phyloP scores from a whole-genome alignment of 2,888 invertebrate genomes.

The Abscondita cerata region DNA sequence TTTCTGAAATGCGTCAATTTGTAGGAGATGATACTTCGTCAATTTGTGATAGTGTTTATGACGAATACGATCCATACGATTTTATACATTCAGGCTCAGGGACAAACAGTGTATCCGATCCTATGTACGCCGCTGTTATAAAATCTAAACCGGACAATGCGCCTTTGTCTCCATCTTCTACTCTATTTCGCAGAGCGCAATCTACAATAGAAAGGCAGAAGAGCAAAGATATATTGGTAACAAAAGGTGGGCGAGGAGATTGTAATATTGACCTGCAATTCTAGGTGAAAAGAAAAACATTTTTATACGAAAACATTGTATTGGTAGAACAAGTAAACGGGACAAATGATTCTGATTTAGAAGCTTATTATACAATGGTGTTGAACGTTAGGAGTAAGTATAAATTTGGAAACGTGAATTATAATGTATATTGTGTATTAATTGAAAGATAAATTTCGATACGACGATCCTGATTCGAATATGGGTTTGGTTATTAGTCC shows the following conservation, averaged over 20 bases:
- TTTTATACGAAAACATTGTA: conserved; percentile 74
- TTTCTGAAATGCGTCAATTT: conserved; percentile 39
- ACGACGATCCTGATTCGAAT: conserved; percentile 80
- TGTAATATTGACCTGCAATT: no score
- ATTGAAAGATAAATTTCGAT: conserved; percentile 71
- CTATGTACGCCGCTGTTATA: conserved; percentile 73
- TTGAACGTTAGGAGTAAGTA: conserved; percentile 77
- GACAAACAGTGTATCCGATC: conserved; percentile 70
- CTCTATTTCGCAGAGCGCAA: conserved; percentile 64
- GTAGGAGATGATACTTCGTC: conserved; percentile 63
- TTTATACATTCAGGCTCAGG: conserved; percentile 71
- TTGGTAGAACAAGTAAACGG: conserved; percentile 64
- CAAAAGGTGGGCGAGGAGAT: no score
- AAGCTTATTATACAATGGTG: conserved; percentile 84
- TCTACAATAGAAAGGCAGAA: conserved; percentile 61
- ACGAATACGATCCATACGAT: conserved; percentile 81
- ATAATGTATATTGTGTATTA: conserved; percentile 19
- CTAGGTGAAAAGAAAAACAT: conserved; percentile 63
- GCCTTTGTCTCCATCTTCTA: conserved; percentile 59
- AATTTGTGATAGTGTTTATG: conserved; percentile 72
- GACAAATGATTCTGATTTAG: conserved; percentile 74
- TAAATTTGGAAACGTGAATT: conserved; percentile 8
- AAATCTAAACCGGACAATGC: conserved; percentile 63
- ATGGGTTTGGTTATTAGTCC: conserved; percentile 90
- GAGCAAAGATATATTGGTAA: conserved; percentile 29